phyloP scores from a whole-genome alignment of 2,113 vertebrate species.

The Labeo rohita region DNA sequence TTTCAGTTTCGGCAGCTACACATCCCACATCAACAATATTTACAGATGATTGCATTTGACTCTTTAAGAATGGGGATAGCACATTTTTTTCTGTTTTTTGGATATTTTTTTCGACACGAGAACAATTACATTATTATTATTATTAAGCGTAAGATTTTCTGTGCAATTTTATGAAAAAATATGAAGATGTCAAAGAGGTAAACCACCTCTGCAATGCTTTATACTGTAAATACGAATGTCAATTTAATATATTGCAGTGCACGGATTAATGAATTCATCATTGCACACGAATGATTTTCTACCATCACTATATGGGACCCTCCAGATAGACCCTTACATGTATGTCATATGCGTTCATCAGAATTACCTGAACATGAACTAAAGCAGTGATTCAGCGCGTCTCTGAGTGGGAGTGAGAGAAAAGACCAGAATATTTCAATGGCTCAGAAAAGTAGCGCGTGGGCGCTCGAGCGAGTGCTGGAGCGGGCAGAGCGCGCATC shows the following conservation, averaged over 20 bases:
- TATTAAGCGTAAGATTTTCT: neutral
- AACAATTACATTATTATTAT: neutral
- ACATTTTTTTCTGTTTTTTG: neutral
- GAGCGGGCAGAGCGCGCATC: constrained; percentile 72
- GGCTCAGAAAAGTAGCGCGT: constrained; percentile 67
- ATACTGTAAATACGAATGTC: neutral
- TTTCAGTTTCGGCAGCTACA: constrained; percentile 61
- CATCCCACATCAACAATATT: constrained; percentile 69
- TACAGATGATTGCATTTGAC: constrained; percentile 59
- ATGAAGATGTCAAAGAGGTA: neutral
- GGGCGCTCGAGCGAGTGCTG: constrained; percentile 72
- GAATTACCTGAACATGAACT: constrained; percentile 35
- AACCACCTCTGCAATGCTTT: neutral
- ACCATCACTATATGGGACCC: neutral
- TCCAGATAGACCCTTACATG: neutral
- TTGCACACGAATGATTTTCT: neutral
- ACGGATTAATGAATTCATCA: neutral
- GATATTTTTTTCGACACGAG: neutral
- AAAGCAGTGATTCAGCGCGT: constrained; percentile 59
- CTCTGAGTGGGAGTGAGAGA: constrained; percentile 72
- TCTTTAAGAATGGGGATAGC: constrained; percentile 51
- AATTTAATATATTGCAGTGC: neutral
- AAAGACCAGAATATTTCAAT: constrained; percentile 67
- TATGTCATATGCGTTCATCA: neutral
- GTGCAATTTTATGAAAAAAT: neutral